Evolutionary conservation across 2,888 invertebrate genomes (phyloP), one percentile per base, ranked within the genome.

Genomic region (Megalurothrips usitatus): DNA sequence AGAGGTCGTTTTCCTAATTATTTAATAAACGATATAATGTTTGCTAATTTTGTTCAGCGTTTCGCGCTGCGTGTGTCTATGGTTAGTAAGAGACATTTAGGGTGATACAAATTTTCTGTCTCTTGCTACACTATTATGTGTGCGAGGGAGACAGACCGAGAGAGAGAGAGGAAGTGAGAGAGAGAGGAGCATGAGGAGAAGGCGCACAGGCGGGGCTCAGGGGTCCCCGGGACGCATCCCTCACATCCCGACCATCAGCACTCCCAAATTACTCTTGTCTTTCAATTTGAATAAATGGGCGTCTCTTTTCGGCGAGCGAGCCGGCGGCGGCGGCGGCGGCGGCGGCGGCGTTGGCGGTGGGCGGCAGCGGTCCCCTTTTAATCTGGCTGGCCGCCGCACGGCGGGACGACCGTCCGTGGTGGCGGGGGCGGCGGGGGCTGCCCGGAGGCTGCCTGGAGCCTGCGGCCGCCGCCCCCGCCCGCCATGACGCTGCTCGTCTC

Each of bases 271-370:
- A 23, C 68, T 75, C 68, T 23, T 8, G 68, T 26, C 68, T 75
- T 75, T 23, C 68, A 75, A 75, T 75, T 75, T 26, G 68, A 75
- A 75, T 26, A 68, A 68, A 68, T 68, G 68, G 23, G 68, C 68
- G 23, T 75, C 68, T 23, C 68, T 23, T 26, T 63, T n/a, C 23
- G 0, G 52, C 52, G 52, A n/a, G n/a, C n/a, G n/a, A n/a, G n/a
- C n/a, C 52, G 52, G 58, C 58, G 19, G 58, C 58, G 14, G 58
- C 58, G 58, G 34, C 34, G 34, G 34, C 34, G 34, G 34, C 34
- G n/a, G n/a, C 52, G 52, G 58, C 58, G 19, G 58, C 58, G 14
- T n/a, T n/a, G n/a, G n/a, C n/a, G n/a, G n/a, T n/a, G n/a, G n/a
- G 58, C 58, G 58, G 34, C 34, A 6, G 34, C 34, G 34, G 34